Conservation (phyloP, 2,797 vertebrate species). For the Discoglossus pictus region DNA sequence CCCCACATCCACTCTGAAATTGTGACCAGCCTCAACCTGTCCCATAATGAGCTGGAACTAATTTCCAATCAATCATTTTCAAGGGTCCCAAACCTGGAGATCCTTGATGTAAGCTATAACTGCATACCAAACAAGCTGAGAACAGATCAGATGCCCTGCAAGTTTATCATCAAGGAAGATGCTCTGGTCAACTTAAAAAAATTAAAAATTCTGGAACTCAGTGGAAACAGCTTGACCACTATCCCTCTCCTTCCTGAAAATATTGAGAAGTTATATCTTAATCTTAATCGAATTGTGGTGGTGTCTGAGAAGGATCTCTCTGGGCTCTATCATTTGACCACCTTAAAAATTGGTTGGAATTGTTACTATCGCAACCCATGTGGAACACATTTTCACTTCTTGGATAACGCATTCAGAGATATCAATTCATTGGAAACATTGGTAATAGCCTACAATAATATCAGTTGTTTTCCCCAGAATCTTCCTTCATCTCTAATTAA, state of each 20-base stretch:
- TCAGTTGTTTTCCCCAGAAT: constrained; percentile 69
- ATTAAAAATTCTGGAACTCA: constrained; percentile 68
- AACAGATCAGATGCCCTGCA: constrained; percentile 60
- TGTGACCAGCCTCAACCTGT: constrained; percentile 67
- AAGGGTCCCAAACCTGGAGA: constrained; percentile 66
- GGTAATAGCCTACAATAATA: constrained; percentile 75
- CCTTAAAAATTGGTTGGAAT: constrained; percentile 71
- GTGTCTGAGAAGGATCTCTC: constrained; percentile 58
- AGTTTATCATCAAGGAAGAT: constrained; percentile 64
- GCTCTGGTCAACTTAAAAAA: constrained; percentile 68
- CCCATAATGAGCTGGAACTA: constrained; percentile 64
- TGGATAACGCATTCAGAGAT: constrained; percentile 63
- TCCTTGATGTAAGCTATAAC: constrained; percentile 73
- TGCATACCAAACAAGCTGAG: constrained; percentile 68
- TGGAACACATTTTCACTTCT: constrained; percentile 62
- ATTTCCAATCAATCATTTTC: constrained; percentile 58
- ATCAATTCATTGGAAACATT: constrained; percentile 70
- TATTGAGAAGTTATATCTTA: constrained; percentile 69
- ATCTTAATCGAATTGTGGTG: constrained; percentile 71
- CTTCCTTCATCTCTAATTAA: constrained; percentile 69
- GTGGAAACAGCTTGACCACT: constrained; percentile 74
- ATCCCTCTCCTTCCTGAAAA: constrained; percentile 74
- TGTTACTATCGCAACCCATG: constrained; percentile 84
- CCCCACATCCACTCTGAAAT: constrained; percentile 58
- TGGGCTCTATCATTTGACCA: constrained; percentile 61